Base-by-base conservation (phyloP, 2,888 invertebrate species). In the Merodon equestris region DNA sequence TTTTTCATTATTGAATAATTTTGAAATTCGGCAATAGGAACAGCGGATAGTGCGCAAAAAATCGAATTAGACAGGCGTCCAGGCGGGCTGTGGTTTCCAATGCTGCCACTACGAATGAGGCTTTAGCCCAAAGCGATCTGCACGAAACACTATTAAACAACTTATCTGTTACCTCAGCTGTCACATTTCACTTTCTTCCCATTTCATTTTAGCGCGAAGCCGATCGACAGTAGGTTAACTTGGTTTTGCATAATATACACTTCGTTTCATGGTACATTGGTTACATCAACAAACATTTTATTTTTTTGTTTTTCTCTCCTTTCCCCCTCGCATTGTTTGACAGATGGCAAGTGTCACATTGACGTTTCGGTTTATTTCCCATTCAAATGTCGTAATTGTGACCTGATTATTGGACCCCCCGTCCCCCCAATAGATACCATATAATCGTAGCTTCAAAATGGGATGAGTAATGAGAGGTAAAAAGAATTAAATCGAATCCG, bases 161-260 rank as follows among this genome's bases (percentile, higher is more conserved):
- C 74, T 79, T 64, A 70, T 74, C 58, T 74, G 79, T 79, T 79
- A 79, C 79, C 79, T 79, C 73, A 74, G 74, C 79, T 73, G 74
- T 79, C 79, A 74, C 79, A 79, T 79, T 79, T 79, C 79, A 79
- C 79, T 79, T 79, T 79, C 79, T 79, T 79, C 74, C 74, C 74
- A 76, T 79, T 79, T 72, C 19, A 77, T 72, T 63, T 79, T 74
- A 64, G 70, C 74, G 54, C 48, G 27, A 34, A 19, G 12, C 60
- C 38, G 36, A 63, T 60, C 64, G 57, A 66, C 50, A 72, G 72
- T 77, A 79, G 77, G 77, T 79, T 73, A 68, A n/a, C n/a, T 40
- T n/a, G 40, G 10, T 61, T 77, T 72, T 73, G 73, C 73, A 77
- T 77, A 77, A 77, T 77, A 66, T 60, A 47, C 67, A 73, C 73